A percentile compares a stretch with the other conserved stretches of the same genome.
phyloP scores from a whole-genome alignment of 2,888 invertebrate genomes.

The Caenorhabditis uteleia region DNA sequence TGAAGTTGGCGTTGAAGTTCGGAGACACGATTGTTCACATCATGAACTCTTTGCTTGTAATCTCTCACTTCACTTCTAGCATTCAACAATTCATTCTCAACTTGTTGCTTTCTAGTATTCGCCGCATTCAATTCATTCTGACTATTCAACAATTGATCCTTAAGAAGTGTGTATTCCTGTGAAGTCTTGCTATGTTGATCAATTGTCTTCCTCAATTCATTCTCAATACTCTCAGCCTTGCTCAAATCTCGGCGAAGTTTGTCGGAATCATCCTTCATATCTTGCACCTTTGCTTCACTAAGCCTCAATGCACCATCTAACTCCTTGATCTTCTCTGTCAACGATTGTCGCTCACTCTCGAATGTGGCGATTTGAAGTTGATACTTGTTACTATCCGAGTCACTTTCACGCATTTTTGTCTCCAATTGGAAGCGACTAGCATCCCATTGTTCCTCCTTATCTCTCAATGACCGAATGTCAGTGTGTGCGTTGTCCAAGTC shows the following conservation, averaged over 20 bases:
- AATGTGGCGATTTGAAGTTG: slow-evolving; percentile 59
- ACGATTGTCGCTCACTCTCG: slow-evolving; percentile 60
- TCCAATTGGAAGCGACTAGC: slow-evolving; percentile 63
- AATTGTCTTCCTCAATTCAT: slow-evolving; percentile 59
- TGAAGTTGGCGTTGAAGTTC: slow-evolving; percentile 68
- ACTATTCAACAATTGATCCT: slow-evolving; percentile 55
- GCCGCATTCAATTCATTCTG: slow-evolving; percentile 62
- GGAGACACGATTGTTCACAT: slow-evolving; percentile 61
- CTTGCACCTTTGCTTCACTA: slow-evolving; percentile 62
- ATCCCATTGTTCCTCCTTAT: slow-evolving; percentile 65
- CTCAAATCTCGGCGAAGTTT: slow-evolving; percentile 60
- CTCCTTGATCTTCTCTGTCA: slow-evolving; percentile 65
- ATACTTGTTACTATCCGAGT: slow-evolving; percentile 59
- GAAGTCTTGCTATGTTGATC: slow-evolving; percentile 59
- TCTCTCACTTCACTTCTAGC: slow-evolving; percentile 64
- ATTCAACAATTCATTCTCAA: slow-evolving; percentile 63
- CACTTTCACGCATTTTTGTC: slow-evolving; percentile 62
- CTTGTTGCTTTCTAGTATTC: slow-evolving; percentile 56
- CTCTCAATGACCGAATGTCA: slow-evolving; percentile 62
- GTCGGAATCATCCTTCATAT: slow-evolving; percentile 64
- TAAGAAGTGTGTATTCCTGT: slow-evolving; percentile 56
- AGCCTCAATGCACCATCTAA: slow-evolving; percentile 61
- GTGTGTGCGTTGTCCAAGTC: slow-evolving; percentile 66
- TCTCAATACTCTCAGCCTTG: slow-evolving; percentile 63
- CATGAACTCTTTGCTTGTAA: slow-evolving; percentile 64